These are phyloP conservation scores for Mimumesa dahlbomi DNA, from an alignment of 2,888 invertebrate genomes.

Conservation along the genomic window DNA sequence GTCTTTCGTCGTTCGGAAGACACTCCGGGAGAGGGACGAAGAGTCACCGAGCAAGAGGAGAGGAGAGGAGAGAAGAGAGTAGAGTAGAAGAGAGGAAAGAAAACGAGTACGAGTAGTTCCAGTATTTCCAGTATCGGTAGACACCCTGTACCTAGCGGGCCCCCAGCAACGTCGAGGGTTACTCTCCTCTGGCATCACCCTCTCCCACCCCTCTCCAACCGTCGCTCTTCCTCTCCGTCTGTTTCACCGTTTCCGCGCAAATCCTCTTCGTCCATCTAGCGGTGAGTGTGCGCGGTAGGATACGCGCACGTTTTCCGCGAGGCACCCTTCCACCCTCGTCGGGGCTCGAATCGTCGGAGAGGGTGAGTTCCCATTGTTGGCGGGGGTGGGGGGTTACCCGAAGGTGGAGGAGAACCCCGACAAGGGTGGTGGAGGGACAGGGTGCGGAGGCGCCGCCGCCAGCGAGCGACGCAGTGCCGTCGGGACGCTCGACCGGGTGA, in stretches of 20 bases:
- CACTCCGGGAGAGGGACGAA: slow-evolving; percentile 2
- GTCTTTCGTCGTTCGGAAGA: slow-evolving; percentile 12
- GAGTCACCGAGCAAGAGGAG: slow-evolving; percentile 8
- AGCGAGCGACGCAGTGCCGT: slow-evolving; percentile 79
- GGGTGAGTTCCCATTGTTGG: slow-evolving; percentile 39
- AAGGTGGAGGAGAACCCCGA: slow-evolving; percentile 33
- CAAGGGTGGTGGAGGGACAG: slow-evolving; percentile 47
- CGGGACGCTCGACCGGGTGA: slow-evolving; percentile 77
- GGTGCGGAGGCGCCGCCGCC: slow-evolving; percentile 75
- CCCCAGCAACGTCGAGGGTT: slow-evolving; percentile 61
- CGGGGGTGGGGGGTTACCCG: slow-evolving; percentile 14
- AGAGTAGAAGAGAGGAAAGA: slow-evolving; percentile 13
- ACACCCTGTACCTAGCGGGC: slow-evolving; percentile 43
- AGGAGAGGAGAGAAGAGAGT: not conserved
- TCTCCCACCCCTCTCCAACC: slow-evolving; percentile 35
- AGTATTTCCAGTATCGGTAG: slow-evolving; percentile 63
- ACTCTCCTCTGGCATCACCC: slow-evolving; percentile 22
- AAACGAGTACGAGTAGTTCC: slow-evolving; percentile 24
- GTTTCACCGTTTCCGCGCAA: slow-evolving; percentile 9
- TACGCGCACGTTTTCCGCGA: slow-evolving; percentile 46
- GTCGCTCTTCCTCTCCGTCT: slow-evolving; percentile 43
- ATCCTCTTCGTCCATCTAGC: slow-evolving; percentile 10
- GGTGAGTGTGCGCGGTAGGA: slow-evolving; percentile 48
- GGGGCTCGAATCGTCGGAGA: slow-evolving; percentile 36
- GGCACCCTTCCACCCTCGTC: slow-evolving; percentile 19